phyloP scores from a whole-genome alignment of 1,140 invertebrate species.

The Apis laboriosa region DNA sequence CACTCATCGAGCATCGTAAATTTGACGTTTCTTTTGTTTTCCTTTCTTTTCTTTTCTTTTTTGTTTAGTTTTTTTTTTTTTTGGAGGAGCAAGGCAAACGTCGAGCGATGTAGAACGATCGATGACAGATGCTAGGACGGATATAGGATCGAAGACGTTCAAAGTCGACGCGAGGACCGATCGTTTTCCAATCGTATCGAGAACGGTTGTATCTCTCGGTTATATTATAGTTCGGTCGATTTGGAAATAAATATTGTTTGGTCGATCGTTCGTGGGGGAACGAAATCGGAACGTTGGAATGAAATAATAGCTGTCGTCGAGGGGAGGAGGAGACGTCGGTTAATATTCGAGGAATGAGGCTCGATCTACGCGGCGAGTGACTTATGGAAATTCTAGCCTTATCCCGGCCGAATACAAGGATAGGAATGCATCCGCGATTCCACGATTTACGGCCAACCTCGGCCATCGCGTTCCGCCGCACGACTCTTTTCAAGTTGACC shows the following conservation, averaged over 20 bases:
- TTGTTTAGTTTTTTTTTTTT: too few species aligned
- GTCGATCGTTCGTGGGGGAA: slow-evolving; percentile 19
- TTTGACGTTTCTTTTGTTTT: background rate
- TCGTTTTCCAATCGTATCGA: too few species aligned
- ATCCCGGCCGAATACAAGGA: slow-evolving; percentile 45
- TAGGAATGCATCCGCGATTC: slow-evolving; percentile 59
- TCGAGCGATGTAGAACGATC: too few species aligned
- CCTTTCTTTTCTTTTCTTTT: too few species aligned
- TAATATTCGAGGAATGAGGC: slow-evolving; percentile 54
- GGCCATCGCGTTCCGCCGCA: slow-evolving; percentile 45
- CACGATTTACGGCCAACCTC: slow-evolving; percentile 41
- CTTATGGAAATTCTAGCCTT: slow-evolving; percentile 61
- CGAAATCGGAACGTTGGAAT: slow-evolving; percentile 25
- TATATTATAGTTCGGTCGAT: slow-evolving; percentile 19
- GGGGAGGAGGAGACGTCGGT: slow-evolving; percentile 43
- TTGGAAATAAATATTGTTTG: slow-evolving; percentile 13
- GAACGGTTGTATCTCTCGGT: background rate
- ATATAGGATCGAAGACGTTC: too few species aligned
- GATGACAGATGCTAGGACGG: too few species aligned
- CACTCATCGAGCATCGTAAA: background rate
- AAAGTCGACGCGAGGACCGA: too few species aligned
- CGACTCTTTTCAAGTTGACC: slow-evolving; percentile 57
- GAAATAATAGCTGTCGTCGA: slow-evolving; percentile 53
- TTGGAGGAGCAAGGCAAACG: too few species aligned
- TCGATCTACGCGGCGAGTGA: slow-evolving; percentile 45